Percentiles rank a stretch among this genome's conserved stretches.
Conservation (phyloP, 2,797 vertebrate species). For the Coccyzus lansbergi region DNA sequence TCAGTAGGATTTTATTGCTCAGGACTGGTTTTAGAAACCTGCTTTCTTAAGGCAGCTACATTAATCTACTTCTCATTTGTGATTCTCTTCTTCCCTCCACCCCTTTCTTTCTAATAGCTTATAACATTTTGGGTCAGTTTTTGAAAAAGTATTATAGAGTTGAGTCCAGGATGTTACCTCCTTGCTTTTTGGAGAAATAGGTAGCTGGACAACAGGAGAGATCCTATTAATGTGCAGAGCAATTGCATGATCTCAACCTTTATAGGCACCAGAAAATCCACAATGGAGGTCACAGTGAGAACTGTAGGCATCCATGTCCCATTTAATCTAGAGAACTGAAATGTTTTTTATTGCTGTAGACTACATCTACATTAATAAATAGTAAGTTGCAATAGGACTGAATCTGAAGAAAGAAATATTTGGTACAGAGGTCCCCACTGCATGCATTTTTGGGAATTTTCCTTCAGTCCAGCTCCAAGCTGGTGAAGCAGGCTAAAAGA, state of each 20-base stretch:
- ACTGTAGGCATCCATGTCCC: not conserved
- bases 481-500: not conserved
- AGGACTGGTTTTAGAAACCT: not conserved
- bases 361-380: not conserved
- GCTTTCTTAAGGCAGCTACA: not conserved
- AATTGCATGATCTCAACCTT: not conserved
- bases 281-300: not conserved
- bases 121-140: not conserved
- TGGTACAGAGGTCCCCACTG: not conserved
- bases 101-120: not conserved
- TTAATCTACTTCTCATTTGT: not conserved
- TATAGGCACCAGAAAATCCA: not conserved
- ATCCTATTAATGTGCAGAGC: not conserved
- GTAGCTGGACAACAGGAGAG: not conserved
- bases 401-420: not conserved
- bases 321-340: not conserved
- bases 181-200: not conserved
- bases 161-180: not conserved
- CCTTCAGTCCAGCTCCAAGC: not conserved
- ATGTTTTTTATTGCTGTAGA: not conserved
- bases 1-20: not conserved
- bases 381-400: not conserved
- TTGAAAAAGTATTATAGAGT: not conserved
- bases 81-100: not conserved
- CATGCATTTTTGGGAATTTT: not conserved